These are phyloP conservation scores for Conus betulinus DNA, from an alignment of 1,140 invertebrate genomes.

Conservation along the genomic window DNA sequence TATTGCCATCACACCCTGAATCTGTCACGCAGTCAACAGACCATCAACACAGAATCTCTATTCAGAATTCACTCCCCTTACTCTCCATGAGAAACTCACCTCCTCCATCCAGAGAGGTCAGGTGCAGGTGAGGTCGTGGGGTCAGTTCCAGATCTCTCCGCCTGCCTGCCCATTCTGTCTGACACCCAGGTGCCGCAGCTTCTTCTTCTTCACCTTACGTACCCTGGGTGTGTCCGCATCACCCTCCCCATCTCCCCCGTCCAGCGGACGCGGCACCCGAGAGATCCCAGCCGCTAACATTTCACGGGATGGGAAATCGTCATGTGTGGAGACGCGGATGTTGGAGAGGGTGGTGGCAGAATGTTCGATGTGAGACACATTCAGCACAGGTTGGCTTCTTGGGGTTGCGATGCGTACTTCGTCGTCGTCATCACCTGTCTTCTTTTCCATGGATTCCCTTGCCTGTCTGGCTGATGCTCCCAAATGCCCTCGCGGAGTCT, in stretches of 20 bases:
- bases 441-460: slow-evolving; percentile 14
- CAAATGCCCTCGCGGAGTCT: not conserved
- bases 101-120: slow-evolving; percentile 2
- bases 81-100: not conserved
- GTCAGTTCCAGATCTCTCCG: not conserved
- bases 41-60: too few relatives aligned
- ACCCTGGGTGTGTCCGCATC: slow-evolving; percentile 9
- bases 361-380: slow-evolving; percentile 4
- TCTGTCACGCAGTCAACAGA: too few relatives aligned
- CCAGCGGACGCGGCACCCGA: slow-evolving; percentile 2
- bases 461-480: not conserved
- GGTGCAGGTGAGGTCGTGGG: not conserved
- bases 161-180: not conserved
- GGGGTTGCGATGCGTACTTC: not conserved
- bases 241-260: slow-evolving; percentile 30
- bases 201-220: slow-evolving; percentile 40
- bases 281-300: slow-evolving; percentile 29
- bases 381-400: slow-evolving; percentile 16
- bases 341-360: slow-evolving; percentile 48
- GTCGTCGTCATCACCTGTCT: slow-evolving; percentile 34
- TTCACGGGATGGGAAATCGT: slow-evolving; percentile 25
- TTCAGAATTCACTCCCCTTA: too few relatives aligned
- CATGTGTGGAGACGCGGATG: slow-evolving; percentile 40
- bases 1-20: too few relatives aligned
- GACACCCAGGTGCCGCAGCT: slow-evolving; percentile 6